Evolutionary conservation across 2,797 vertebrate genomes (phyloP), one percentile per base, ranked within the genome.

Genomic region (Cygnus olor): DNA sequence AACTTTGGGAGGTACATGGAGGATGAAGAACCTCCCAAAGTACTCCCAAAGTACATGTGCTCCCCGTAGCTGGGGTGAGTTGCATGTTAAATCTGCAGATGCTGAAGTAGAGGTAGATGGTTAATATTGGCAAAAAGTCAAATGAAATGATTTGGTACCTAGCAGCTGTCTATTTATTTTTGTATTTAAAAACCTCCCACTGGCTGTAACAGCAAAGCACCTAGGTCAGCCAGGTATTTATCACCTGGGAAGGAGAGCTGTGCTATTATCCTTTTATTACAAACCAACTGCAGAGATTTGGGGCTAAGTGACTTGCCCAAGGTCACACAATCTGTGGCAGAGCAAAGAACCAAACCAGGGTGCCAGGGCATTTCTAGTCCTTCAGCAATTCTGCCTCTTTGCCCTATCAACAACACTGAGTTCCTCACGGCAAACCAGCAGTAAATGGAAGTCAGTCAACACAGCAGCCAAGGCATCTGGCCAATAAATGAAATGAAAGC

Each of bases 201-300:
- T 72, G 66, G n/a, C 64, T 85, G 45, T 80, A 85, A 89, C 42
- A 92, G 49, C 28, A 80, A 92, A 95, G 38, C 12, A 87, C 42
- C 51, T 72, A 73, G 78, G 25, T 34, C 36, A 76, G 10, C 19
- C 14, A 4, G 15, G 3, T 56, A 79, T 88, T 88, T 94, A 69
- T 88, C 89, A 72, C 54, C 66, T 86, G 47, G 27, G 72, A 87
- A 51, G 69, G 34, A 58, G 27, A 93, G 65, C 49, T 47, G 32
- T 83, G 30, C 72, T 93, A 85, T 91, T 89, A 92, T 57, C 58
- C 38, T 82, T 83, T 85, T 88, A 81, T 68, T 88, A 92, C 90
- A 89, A 85, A 95, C 70, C 3, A 11, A 24, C 63, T 76, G 38
- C 32, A 78, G 76, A 96, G 63, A 85, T 92, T 79, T 74, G 0